These are phyloP conservation scores for Rhyacophila evoluta DNA, from an alignment of 2,888 invertebrate species.

Conservation along the genomic window DNA sequence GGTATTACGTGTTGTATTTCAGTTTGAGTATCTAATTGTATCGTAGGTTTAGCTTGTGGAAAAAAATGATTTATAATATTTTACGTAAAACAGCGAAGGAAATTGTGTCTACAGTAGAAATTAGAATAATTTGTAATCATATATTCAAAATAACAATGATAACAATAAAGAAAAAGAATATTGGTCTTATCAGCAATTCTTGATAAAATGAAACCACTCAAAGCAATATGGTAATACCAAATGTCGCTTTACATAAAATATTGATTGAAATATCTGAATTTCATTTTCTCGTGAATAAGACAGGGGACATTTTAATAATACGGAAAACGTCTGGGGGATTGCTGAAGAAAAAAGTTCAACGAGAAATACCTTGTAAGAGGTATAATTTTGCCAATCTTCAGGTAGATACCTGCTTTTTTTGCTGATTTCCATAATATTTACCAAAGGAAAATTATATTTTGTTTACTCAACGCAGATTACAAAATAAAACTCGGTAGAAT, in stretches of 20 bases:
- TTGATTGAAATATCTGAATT: slow-evolving; percentile 24
- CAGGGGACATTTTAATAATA: not conserved
- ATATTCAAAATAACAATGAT: not conserved
- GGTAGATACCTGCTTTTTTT: not conserved
- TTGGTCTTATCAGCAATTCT: not conserved
- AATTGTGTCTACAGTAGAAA: not conserved
- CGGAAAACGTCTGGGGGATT: not conserved
- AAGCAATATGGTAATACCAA: slow-evolving; percentile 13
- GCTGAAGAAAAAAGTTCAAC: not conserved
- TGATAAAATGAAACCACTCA: not conserved
- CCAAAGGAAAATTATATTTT: no score
- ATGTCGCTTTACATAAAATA: slow-evolving; percentile 4
- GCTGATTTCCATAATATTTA: not conserved
- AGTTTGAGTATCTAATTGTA: no score
- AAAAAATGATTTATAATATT: no score
- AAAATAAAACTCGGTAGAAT: no score
- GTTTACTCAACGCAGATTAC: no score
- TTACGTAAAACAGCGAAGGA: not conserved
- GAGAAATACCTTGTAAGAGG: not conserved
- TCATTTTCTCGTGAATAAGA: not conserved
- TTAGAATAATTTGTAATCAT: not conserved
- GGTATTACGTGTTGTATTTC: no score
- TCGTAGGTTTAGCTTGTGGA: no score
- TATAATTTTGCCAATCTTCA: not conserved
- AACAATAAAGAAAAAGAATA: not conserved